Conservation (phyloP, 2,888 invertebrate genomes). For the Cantharis flavilabris region DNA sequence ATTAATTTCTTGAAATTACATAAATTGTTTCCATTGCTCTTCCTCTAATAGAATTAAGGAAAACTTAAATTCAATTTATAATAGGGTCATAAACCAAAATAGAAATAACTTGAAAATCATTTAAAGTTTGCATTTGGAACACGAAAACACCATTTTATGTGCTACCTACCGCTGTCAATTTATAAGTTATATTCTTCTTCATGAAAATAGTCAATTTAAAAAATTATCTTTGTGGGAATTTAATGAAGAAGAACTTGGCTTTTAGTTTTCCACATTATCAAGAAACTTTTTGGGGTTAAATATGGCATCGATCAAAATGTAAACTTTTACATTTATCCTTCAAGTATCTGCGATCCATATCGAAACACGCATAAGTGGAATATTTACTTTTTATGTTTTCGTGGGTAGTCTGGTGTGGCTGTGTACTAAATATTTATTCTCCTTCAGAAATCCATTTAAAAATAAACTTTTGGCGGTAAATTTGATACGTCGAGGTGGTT, state of each 20-base stretch:
- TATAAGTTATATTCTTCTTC: background rate
- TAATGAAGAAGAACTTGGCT: background rate
- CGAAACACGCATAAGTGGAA: background rate
- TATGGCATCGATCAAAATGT: background rate
- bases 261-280: background rate
- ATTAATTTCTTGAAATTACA: background rate
- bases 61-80: background rate
- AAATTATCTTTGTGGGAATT: background rate
- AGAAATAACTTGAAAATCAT: background rate
- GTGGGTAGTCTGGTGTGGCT: background rate
- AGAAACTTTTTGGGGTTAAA: background rate
- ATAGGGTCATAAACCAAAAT: background rate
- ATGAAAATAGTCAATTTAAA: background rate
- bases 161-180: background rate
- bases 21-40: background rate
- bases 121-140: background rate
- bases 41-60: background rate
- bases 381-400: background rate
- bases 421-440: background rate
- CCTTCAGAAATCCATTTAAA: background rate
- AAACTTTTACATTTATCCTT: background rate
- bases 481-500: background rate
- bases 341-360: background rate
- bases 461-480: background rate
- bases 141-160: background rate